Conservation (phyloP, 2,797 vertebrate genomes). For the Pseudopleuronectes americanus region DNA sequence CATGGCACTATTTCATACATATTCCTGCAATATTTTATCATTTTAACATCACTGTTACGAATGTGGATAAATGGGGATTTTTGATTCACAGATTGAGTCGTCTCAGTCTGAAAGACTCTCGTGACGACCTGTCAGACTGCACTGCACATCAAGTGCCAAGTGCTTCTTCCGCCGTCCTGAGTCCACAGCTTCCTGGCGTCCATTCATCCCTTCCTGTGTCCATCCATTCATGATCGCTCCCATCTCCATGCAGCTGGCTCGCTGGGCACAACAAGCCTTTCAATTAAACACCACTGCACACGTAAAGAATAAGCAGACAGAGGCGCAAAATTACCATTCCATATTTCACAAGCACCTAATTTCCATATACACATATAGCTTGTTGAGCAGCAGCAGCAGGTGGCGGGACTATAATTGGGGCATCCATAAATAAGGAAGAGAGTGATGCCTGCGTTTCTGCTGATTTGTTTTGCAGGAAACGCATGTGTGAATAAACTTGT, state of each 20-base stretch:
- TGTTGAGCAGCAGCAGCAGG: slow-evolving; percentile 57
- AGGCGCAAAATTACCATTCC: slow-evolving; percentile 26
- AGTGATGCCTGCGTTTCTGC: slow-evolving; percentile 57
- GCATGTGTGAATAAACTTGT: slow-evolving; percentile 51
- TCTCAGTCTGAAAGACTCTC: slow-evolving; percentile 32
- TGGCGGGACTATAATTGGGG: slow-evolving; percentile 58
- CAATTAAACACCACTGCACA: slow-evolving; percentile 50
- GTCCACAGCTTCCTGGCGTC: slow-evolving; percentile 69
- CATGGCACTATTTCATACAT: too few species aligned
- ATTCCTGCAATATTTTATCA: too few species aligned
- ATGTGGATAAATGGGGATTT: slow-evolving; percentile 13
- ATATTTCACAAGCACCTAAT: slow-evolving; percentile 57
- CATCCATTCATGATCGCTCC: slow-evolving; percentile 69
- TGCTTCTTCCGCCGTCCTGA: slow-evolving; percentile 54
- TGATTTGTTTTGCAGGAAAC: slow-evolving; percentile 57
- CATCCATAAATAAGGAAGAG: slow-evolving; percentile 64
- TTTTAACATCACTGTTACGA: background rate
- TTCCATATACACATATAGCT: slow-evolving; percentile 41
- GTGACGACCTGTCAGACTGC: slow-evolving; percentile 39
- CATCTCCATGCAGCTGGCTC: slow-evolving; percentile 82
- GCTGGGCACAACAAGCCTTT: slow-evolving; percentile 55
- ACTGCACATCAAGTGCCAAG: slow-evolving; percentile 43
- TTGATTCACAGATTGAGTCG: slow-evolving; percentile 37
- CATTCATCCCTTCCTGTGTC: slow-evolving; percentile 76
- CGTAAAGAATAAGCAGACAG: slow-evolving; percentile 32